These are phyloP conservation scores for Buphagus erythrorhynchus DNA, from an alignment of 2,797 vertebrate species.

Conservation along the genomic window DNA sequence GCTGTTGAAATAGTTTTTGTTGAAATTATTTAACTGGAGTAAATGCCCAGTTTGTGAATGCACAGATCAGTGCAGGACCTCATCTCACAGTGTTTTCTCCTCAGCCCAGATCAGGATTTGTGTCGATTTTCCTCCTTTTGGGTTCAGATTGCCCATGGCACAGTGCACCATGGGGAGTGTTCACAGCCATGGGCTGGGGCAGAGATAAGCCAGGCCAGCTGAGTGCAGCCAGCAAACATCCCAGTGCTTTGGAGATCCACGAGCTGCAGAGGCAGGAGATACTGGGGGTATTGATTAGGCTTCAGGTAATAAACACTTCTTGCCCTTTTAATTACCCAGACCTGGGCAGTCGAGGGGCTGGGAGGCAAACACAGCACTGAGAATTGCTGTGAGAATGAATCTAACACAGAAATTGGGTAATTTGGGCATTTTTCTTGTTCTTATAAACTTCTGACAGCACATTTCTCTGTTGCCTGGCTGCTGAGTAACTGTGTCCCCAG, in stretches of 20 bases:
- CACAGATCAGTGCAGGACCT: neutral
- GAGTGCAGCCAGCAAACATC: constrained; percentile 53
- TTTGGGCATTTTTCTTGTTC: neutral
- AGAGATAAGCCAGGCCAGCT: constrained; percentile 68
- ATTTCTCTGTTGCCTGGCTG: neutral
- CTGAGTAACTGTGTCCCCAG: neutral
- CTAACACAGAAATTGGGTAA: neutral
- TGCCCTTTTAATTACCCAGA: neutral
- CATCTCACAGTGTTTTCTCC: neutral
- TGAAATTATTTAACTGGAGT: neutral
- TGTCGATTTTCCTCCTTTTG: neutral
- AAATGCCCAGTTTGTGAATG: too few relatives aligned
- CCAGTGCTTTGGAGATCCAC: constrained; percentile 5
- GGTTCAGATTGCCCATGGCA: neutral
- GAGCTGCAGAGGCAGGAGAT: neutral
- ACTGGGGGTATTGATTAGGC: neutral
- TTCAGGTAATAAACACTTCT: neutral
- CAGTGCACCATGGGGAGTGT: too few relatives aligned
- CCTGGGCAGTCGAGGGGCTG: rapidly evolving
- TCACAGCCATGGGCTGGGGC: neutral
- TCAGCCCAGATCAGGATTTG: constrained; percentile 16
- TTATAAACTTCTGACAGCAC: neutral
- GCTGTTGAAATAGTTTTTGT: neutral
- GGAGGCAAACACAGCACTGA: neutral
- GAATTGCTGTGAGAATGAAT: neutral